Base-by-base conservation (phyloP, 2,888 invertebrate genomes). In the Caradrina kadenii region DNA sequence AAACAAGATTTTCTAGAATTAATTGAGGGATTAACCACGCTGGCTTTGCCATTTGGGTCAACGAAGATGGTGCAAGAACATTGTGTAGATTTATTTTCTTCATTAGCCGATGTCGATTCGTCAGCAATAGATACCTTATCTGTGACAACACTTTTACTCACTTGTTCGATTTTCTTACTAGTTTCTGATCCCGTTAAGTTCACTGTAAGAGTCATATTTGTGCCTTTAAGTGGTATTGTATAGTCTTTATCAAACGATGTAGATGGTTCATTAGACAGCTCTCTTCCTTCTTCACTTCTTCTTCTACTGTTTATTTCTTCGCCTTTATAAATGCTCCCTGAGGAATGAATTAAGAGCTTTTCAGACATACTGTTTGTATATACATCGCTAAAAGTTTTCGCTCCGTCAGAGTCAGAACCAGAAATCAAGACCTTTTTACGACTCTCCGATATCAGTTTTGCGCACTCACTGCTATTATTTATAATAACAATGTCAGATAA, bases 121-220 rank as follows among this genome's bases (percentile, higher is more conserved):
- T 93, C 91, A 31, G 65, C 74, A 31, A 83, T 73, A 62, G 75
- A 55, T 53, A 73, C 73, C 64, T 78, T 84, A 31, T 89, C 87
- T 26, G 91, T 92, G n/a, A 73, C 81, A n/a, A 90, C 82, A 19
- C 84, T 86, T 81, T 88, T 78, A 48, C 68, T 69, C 4, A 76
- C 54, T 58, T 67, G 50, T 22, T 74, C 76, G 1, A 54, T 39
- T 56, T 67, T 64, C 8, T 48, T 63, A 56, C 68, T 80, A n/a
- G 21, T 66, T 55, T 85, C 81, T 42, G 77, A 76, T 6, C 86
- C 79, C 21, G 83, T 89, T 70, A 92, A 86, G 60, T 82, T 90
- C 4, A 94, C 92, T 83, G 88, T 91, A 11, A 95, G 85, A 26
- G 90, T 93, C 93, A 95, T 94, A 76, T 94, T 94, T 53, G 95